Evolutionary conservation across 2,113 vertebrate genomes (phyloP).

Genomic region (Rissa tridactyla): DNA sequence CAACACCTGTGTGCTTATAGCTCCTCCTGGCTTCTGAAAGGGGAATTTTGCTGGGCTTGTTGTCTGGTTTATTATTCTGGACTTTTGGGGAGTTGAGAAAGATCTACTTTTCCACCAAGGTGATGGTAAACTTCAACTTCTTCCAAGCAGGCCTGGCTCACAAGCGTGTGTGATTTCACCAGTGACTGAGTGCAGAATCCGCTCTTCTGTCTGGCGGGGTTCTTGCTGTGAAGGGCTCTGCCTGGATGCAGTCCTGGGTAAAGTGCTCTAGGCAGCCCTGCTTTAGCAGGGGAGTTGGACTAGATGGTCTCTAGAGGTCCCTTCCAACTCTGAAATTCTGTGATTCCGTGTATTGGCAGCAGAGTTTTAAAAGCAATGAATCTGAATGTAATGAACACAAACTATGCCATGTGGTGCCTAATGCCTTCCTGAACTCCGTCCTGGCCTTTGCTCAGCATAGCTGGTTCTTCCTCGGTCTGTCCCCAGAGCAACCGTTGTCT

Average conservation of each 20-base stretch:
- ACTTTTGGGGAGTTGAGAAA: not conserved
- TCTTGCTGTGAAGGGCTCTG: not conserved
- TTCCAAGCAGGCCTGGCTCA: not conserved
- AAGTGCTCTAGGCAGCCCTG: no score
- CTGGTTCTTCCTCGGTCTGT: not conserved
- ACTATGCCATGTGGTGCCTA: not conserved
- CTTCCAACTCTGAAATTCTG: no score
- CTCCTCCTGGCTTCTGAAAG: constrained; percentile 58
- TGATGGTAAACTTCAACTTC: not conserved
- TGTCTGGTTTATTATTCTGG: not conserved
- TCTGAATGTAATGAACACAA: not conserved
- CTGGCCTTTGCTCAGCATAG: not conserved
- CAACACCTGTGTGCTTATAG: not conserved
- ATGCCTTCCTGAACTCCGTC: not conserved
- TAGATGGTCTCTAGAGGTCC: no score
- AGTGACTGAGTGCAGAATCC: not conserved
- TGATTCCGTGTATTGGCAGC: not conserved
- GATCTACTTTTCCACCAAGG: not conserved
- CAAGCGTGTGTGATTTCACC: not conserved
- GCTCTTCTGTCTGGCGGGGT: not conserved
- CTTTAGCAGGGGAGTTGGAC: no score
- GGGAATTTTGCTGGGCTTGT: not conserved
- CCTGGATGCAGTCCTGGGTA: no score
- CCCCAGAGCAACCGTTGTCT: not conserved
- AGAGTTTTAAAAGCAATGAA: not conserved